Base-by-base conservation (phyloP, 1,140 invertebrate species). In the Plectrocnemia conspersa region DNA sequence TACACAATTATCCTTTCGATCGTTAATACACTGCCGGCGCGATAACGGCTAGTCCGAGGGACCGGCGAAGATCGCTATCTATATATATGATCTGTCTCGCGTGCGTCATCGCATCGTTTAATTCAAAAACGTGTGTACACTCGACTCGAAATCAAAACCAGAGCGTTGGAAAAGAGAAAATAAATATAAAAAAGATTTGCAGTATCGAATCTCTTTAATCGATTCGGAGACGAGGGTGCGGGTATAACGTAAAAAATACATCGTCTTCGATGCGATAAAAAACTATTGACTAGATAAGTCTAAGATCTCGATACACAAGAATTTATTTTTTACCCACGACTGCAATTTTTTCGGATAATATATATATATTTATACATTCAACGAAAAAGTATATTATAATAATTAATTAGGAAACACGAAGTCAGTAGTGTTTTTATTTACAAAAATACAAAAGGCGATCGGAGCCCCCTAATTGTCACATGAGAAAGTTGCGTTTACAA, bases 391-490 rank as follows among this genome's bases (percentile, higher is more conserved):
- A n/a, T n/a, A n/a, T 45, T 27, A 45, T 45, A 16, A 16, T 15
- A 45, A 16, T 50, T 52, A 29, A 52, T 42, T 61, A 57, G 49
- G 45, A 58, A 61, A 61, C 54, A 61, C 47, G 44, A 53, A 61
- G 47, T 61, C 59, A 58, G 59, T 55, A 54, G 44, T 54, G 54
- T 52, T 52, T 49, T 61, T 61, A 61, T 58, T 61, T 61, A 61
- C 59, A 57, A 61, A 61, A 61, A 61, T 57, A 61, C 55, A 61
- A 61, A 61, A 61, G 59, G 55, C 59, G 40, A 54, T 52, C 25
- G 44, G 32, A 57, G 50, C 54, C 59, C 52, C 47, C 40, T 45
- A 49, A 58, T 33, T 61, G 50, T 61, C 45, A 54, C 33, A 53
- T 38, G 18, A 54, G 49, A 49, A 32, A 49, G 50, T 22, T 13